Evolutionary conservation across 1,140 invertebrate genomes (phyloP), one percentile per base, ranked within the genome.

Genomic region (Augochlora pura): DNA sequence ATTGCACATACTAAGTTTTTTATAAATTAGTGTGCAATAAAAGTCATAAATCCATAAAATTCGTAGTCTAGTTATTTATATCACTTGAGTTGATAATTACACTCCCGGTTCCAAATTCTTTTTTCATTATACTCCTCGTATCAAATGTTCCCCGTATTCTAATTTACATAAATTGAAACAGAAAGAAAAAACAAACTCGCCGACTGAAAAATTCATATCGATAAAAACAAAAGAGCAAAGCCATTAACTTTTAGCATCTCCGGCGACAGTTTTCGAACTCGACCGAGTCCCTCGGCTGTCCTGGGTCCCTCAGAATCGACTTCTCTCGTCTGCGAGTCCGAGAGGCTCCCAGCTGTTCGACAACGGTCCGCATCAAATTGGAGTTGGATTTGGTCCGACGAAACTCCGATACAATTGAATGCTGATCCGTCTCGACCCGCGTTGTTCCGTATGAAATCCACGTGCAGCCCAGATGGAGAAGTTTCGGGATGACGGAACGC

Each of bases 401-500:
- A 65, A 83, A 86, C 69, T 84, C 83, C 77, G 85, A 87, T 86
- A 82, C 84, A 89, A 91, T 91, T 89, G 89, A 90, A 90, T 90
- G 86, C 82, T 88, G 88, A 90, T 90, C 86, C 89, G 38, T 66
- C n/a, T 3, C 39, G 42, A 8, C 68, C 68, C 60, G 73, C 63
- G 86, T 89, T 90, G 81, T 82, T 89, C 90, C 89, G 90, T 89
- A 90, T 90, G 88, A 90, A 88, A 90, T 87, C 87, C 86, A 82
- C 84, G 80, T 88, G 86, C 77, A 82, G 69, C 76, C 18, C 46
- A 25, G 67, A 73, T 59, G 82, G 59, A 62, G 67, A 77, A 72
- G 73, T 21, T 71, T 66, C 67, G 52, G 68, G 16, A 73, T 68
- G 77, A 76, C 60, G 71, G 65, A 64, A 25, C 49, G 21, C 32